Evolutionary conservation across 2,888 invertebrate species (phyloP), one percentile per base, ranked within the genome.

Genomic region (Synanthedon andrenaeformis): DNA sequence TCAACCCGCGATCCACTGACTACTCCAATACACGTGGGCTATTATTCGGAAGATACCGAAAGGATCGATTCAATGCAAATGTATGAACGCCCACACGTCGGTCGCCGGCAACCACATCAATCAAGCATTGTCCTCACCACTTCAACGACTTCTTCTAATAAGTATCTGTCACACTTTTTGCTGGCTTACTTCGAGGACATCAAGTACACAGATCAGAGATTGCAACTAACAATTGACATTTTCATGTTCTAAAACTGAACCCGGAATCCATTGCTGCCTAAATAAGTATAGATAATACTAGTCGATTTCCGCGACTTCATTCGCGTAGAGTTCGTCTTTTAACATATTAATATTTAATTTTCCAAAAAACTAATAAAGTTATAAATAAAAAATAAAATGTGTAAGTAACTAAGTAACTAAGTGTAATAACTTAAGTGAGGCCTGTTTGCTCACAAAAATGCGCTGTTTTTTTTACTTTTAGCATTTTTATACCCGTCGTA

Each of bases 1-100:
- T 72, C 72, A 75, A 75, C 76, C 74, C 60, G 65, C 53, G 55
- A 51, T 58, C 59, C 60, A 62, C 53, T 62, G 62, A 57, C 62
- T 59, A 58, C 61, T 62, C 56, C 63, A 62, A 58, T 62, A 61
- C 72, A 76, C 74, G 75, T 79, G 76, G 74, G 76, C 63, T 66
- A 74, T 70, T 70, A 73, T 75, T 74, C 63, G 67, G 71, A 67
- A 76, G 78, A 76, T 74, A 74, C 70, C 68, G 66, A 65, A 68
- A 62, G 67, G 67, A 73, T 67, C 82, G 64, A 86, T 86, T 86
- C 82, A 84, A 87, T 86, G 85, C 82, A 81, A 86, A 86, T 85
- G 65, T 66, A 63, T 56, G 56, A 56, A 66, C 80, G 73, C 83
- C 83, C 75, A 82, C 82, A 69, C 67, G 57, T 41, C 60, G 61